A percentile compares a stretch with the other conserved stretches of the same genome.
phyloP scores from a whole-genome alignment of 92 coral and sea anemone genomes.

The Palythoa grandiflora region DNA sequence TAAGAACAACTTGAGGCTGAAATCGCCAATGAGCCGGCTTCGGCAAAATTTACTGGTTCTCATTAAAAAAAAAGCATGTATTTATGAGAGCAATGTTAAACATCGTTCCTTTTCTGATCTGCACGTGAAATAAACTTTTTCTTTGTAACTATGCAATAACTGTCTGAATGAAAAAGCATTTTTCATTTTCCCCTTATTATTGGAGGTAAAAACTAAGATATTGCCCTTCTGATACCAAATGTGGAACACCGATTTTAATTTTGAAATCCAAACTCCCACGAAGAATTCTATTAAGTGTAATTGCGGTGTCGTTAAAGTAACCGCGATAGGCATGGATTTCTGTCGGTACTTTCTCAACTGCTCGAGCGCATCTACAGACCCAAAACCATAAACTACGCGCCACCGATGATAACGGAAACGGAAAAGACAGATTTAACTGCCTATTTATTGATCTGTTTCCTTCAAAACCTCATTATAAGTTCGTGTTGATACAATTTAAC shows the following conservation, averaged over 20 bases:
- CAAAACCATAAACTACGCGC: not conserved
- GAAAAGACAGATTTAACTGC: not conserved
- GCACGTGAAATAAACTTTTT: no score
- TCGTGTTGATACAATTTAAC: not conserved
- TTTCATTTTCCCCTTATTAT: not conserved
- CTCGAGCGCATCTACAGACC: not conserved
- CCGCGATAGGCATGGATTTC: not conserved
- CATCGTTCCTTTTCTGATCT: not conserved
- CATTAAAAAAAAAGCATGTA: no score
- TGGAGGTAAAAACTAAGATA: not conserved
- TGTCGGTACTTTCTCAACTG: not conserved
- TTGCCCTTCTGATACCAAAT: not conserved
- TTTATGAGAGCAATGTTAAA: not conserved
- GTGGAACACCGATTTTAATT: not conserved
- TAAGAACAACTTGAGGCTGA: no score
- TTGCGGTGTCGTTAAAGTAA: not conserved
- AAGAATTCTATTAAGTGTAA: not conserved
- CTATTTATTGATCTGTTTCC: no score
- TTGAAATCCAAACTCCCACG: not conserved
- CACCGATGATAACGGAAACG: no score
- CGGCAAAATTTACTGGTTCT: no score
- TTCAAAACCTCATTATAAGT: no score
- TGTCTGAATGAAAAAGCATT: not conserved
- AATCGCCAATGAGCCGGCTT: no score
- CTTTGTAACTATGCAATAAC: not conserved